A percentile compares a stretch with the other conserved stretches of the same genome.
Evolutionary conservation across 2,888 invertebrate species (phyloP).

Genomic region (Heliconius erato): DNA sequence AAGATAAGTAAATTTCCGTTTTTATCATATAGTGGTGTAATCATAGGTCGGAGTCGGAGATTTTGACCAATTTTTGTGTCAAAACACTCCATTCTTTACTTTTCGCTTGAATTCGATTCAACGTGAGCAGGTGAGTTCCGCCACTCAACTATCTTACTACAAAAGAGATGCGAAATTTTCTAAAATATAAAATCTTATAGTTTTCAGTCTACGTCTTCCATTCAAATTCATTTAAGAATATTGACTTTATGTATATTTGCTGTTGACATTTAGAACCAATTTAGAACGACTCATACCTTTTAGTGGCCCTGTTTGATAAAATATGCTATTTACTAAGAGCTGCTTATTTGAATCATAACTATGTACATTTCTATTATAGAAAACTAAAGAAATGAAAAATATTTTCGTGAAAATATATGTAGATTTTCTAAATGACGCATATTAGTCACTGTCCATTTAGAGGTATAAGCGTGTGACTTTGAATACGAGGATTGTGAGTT

Average conservation of each 20-base stretch:
- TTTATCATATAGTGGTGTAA: too few relatives aligned
- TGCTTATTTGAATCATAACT: neutral
- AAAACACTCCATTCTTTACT: neutral
- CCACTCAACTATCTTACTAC: too few relatives aligned
- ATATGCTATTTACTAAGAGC: neutral
- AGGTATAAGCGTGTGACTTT: too few relatives aligned
- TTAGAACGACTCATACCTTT: conserved; percentile 14
- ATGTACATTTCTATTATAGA: neutral
- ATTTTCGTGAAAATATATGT: neutral
- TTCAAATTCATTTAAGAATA: neutral
- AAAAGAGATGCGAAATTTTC: neutral
- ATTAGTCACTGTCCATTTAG: too few relatives aligned
- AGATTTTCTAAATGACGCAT: too few relatives aligned
- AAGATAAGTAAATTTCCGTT: too few relatives aligned
- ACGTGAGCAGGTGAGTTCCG: too few relatives aligned
- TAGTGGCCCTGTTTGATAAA: neutral
- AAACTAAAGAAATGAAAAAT: neutral
- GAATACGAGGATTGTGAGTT: too few relatives aligned
- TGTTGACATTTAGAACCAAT: conserved; percentile 21
- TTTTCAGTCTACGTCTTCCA: neutral
- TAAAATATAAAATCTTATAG: neutral
- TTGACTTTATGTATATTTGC: conserved; percentile 13
- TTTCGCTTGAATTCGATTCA: too few relatives aligned
- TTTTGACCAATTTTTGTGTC: neutral
- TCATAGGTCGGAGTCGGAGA: too few relatives aligned